Evolutionary conservation across 2,113 vertebrate genomes (phyloP), one percentile per base, ranked within the genome.

Genomic region (Heptranchias perlo): DNA sequence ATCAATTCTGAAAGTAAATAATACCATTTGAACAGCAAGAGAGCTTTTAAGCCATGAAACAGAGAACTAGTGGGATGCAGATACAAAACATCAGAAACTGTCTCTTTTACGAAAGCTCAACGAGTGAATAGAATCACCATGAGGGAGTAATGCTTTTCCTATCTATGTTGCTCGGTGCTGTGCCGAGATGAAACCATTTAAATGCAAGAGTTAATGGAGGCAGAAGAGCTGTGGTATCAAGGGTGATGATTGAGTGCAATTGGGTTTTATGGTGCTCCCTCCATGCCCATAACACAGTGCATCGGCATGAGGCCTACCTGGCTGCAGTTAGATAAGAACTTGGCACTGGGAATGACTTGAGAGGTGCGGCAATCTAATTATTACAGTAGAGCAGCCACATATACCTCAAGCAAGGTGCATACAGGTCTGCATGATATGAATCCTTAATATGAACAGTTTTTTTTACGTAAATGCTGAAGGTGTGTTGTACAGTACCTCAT

Each of bases 11-110:
- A 96, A 96, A 97, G 96, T 96, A 97, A 97, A 97, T 96, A 96
- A 96, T 96, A 97, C 97, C 97, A 97, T 95, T 96, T 96, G 96
- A 96, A 96, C 96, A 95, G 97, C 97, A 96, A 97, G 97, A 97
- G 96, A 96, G 96, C 97, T 96, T 97, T 97, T 97, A 97, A 96
- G 96, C 96, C 96, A 96, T 96, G 96, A 96, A 97, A 97, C 97
- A 49, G 58, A 96, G 96, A 97, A 96, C 96, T 96, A 95, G 92
- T 96, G 96, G 54, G 96, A 94, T 89, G 76, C 95, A 47, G 96
- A 96, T 96, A 96, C 96, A 87, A 94, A 96, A 96, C 96, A 96
- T 96, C 97, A 96, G 65, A 67, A 95, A 18, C 94, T 95, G 65
- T 95, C 94, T 69, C 21, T 95, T 78, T 54, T 14, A 82, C 69